Conservation (phyloP, 2,797 vertebrate genomes). For the Urocyon cinereoargenteus region DNA sequence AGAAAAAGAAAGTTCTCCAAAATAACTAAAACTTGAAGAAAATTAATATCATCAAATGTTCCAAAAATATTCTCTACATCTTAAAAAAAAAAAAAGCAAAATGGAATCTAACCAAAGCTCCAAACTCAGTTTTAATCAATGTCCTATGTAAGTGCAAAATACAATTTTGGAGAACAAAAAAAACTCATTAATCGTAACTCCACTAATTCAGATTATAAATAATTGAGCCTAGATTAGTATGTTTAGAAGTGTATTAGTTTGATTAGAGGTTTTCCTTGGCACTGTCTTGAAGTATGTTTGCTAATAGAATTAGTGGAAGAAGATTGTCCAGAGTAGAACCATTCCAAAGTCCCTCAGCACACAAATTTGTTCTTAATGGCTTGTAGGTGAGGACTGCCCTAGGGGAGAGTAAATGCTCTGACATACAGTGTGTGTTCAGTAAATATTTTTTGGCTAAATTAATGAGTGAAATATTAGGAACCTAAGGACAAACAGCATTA, state of each 20-base stretch:
- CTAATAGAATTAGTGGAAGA: background rate
- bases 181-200: background rate
- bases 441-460: background rate
- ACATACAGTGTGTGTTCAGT: background rate
- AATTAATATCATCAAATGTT: slow-evolving; percentile 18
- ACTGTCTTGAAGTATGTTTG: slow-evolving; percentile 1
- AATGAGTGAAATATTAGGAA: background rate
- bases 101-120: background rate
- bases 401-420: background rate
- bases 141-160: background rate
- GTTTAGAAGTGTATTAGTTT: background rate
- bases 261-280: background rate
- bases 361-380: too few species aligned
- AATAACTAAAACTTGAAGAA: slow-evolving; percentile 17
- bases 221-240: background rate
- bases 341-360: background rate
- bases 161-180: background rate
- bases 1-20: background rate
- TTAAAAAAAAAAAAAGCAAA: background rate
- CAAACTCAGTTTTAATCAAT: slow-evolving; percentile 31
- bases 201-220: slow-evolving; percentile 1
- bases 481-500: background rate
- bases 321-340: background rate
- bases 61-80: background rate
- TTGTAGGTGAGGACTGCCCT: background rate